Evolutionary conservation across 2,113 vertebrate species (phyloP).

Genomic region (Leucosticte australis): DNA sequence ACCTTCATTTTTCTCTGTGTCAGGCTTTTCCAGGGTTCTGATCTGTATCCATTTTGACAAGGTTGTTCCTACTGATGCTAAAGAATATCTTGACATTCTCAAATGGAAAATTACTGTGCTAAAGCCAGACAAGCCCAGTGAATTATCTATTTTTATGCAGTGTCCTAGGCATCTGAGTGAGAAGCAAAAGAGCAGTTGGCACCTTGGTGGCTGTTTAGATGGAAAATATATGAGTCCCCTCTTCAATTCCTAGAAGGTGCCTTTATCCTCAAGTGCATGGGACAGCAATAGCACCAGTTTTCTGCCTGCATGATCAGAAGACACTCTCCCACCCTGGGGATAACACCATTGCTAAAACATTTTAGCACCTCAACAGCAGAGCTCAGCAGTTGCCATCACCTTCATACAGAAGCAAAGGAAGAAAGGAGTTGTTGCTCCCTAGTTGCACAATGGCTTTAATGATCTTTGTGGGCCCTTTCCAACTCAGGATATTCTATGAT

Average conservation of each 20-base stretch:
- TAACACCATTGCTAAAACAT: neutral
- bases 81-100: slow-evolving; percentile 20
- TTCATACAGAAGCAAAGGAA: neutral
- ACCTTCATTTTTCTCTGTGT: neutral
- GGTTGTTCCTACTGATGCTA: neutral
- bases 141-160: neutral
- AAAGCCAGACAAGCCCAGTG: neutral
- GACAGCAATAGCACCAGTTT: neutral
- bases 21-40: neutral
- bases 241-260: neutral
- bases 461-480: neutral
- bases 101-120: neutral
- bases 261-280: neutral
- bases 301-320: neutral
- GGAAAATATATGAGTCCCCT: neutral
- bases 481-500: neutral
- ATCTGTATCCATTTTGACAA: neutral
- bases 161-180: neutral
- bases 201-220: neutral
- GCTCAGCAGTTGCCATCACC: neutral
- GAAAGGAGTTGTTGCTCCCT: neutral
- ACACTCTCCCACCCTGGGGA: neutral
- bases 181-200: neutral
- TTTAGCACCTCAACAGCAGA: neutral
- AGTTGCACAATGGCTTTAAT: neutral